A percentile compares a stretch with the other conserved stretches of the same genome.
Evolutionary conservation across 2,113 vertebrate species (phyloP).

Genomic region (Cepphus grylle): DNA sequence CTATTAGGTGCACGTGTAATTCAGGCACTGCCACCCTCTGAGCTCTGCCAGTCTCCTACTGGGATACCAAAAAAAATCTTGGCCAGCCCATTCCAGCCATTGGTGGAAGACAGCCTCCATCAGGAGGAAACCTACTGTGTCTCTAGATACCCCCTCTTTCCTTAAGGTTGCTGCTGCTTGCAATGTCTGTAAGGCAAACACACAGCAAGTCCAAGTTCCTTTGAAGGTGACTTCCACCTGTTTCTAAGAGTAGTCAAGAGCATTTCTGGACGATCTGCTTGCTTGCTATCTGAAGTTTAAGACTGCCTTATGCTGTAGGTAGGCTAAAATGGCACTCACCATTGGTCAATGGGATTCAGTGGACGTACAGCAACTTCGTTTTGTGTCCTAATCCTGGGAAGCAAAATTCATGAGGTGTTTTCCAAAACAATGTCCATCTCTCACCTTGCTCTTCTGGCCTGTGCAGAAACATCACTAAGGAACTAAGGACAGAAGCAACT

Average conservation of each 20-base stretch:
- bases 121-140: neutral
- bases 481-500: neutral
- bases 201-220: neutral
- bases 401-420: neutral
- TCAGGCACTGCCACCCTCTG: neutral
- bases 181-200: neutral
- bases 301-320: neutral
- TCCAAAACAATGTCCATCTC: neutral
- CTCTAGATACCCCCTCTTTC: neutral
- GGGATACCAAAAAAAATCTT: neutral
- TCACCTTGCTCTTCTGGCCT: neutral
- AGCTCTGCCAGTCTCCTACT: neutral
- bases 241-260: neutral
- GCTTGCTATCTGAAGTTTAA: neutral
- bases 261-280: neutral
- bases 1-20: neutral
- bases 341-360: neutral
- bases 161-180: neutral
- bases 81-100: neutral
- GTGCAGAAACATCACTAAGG: neutral
- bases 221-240: neutral
- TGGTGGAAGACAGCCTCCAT: neutral
- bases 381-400: neutral
- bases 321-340: neutral
- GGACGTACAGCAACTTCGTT: neutral